Evolutionary conservation across 2,797 vertebrate species (phyloP).

Genomic region (Triplophysa bombifrons): DNA sequence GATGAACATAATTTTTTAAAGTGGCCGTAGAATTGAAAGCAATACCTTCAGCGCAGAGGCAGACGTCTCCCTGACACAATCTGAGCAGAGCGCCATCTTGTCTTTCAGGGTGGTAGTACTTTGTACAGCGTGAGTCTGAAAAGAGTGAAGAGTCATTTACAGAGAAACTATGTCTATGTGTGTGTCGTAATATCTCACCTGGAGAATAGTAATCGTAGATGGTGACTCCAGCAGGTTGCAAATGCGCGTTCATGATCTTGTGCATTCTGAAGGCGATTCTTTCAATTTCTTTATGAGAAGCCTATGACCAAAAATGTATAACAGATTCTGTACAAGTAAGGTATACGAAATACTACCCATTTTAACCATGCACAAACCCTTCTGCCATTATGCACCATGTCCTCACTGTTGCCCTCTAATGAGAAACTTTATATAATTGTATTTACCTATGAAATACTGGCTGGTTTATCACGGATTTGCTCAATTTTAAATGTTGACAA

Average conservation of each 20-base stretch:
- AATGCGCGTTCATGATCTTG: constrained; percentile 11
- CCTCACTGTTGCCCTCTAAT: too few relatives aligned
- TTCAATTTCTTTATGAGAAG: constrained; percentile 17
- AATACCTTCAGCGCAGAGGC: constrained; percentile 55
- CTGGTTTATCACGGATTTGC: too few relatives aligned
- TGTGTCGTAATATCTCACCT: neutral
- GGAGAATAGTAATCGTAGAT: constrained; percentile 56
- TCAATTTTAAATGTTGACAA: too few relatives aligned
- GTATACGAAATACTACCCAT: too few relatives aligned
- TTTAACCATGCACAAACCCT: too few relatives aligned
- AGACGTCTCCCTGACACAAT: constrained; percentile 37
- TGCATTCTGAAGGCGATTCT: constrained; percentile 51
- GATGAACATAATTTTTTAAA: too few relatives aligned
- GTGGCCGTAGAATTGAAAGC: too few relatives aligned
- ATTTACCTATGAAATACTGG: too few relatives aligned
- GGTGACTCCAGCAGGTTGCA: constrained; percentile 56
- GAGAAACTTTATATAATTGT: too few relatives aligned
- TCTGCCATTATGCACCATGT: too few relatives aligned
- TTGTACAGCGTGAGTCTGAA: constrained; percentile 40
- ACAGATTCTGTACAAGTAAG: too few relatives aligned
- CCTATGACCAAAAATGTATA: constrained; percentile 11
- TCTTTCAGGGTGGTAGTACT: constrained; percentile 49
- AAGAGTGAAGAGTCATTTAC: neutral
- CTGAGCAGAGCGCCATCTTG: constrained; percentile 18
- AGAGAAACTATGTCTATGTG: neutral